A percentile compares a stretch with the other conserved stretches of the same genome.
Evolutionary conservation across 2,113 vertebrate species (phyloP).

Genomic region (Prunella fulvescens): DNA sequence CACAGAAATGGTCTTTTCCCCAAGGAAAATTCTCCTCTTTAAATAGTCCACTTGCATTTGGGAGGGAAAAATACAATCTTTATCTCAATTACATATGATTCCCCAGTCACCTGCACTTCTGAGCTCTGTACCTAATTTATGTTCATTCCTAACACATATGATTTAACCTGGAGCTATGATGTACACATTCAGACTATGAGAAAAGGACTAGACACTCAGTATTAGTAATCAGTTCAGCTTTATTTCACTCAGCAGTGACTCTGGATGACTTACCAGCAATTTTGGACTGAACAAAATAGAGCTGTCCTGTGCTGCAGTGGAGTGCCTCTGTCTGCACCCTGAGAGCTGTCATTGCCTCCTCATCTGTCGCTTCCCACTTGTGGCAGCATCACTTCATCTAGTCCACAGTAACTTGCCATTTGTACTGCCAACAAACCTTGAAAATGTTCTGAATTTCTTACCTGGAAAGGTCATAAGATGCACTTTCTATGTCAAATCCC

Average conservation of each 20-base stretch:
- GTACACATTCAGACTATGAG: neutral
- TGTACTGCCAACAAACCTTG: neutral
- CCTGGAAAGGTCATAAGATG: neutral
- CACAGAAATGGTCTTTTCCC: neutral
- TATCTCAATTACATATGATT: neutral
- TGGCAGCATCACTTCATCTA: neutral
- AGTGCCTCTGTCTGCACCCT: fast-evolving
- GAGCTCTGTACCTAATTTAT: neutral
- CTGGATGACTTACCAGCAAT: neutral
- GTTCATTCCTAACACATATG: neutral
- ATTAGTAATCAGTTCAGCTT: neutral
- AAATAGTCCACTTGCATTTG: neutral
- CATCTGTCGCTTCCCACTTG: neutral
- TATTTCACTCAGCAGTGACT: neutral
- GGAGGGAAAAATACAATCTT: slow-evolving; percentile 5
- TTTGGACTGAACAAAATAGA: neutral
- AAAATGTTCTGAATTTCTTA: neutral
- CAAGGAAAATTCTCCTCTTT: neutral
- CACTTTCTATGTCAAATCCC: neutral
- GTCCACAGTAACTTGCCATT: neutral
- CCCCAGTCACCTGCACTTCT: neutral
- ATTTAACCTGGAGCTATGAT: neutral
- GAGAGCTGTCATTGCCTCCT: neutral
- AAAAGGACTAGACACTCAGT: neutral
- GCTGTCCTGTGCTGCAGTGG: neutral